These are phyloP conservation scores for Lampris megalopsis DNA, from an alignment of 2,113 vertebrate species.

Conservation along the genomic window DNA sequence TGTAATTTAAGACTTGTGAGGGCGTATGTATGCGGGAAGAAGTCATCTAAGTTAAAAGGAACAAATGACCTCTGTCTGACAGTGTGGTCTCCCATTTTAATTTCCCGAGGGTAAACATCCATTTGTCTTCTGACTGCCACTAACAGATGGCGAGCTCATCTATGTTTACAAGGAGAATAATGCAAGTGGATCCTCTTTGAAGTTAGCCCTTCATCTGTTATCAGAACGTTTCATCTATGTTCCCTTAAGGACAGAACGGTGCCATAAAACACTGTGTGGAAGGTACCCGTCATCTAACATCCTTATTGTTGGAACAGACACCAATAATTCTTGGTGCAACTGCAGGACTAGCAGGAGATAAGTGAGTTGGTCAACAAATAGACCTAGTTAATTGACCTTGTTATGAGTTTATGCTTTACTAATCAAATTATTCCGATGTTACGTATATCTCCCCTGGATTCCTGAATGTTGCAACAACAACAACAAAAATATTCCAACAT, in stretches of 20 bases:
- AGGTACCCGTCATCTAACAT: not conserved
- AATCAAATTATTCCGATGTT: not conserved
- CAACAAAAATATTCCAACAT: not conserved
- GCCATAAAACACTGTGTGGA: not conserved
- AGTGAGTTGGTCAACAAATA: not conserved
- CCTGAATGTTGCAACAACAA: not conserved
- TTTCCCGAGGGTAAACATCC: constrained; percentile 17
- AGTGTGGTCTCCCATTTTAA: constrained; percentile 12
- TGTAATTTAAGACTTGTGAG: constrained; percentile 47
- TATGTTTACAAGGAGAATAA: constrained; percentile 18
- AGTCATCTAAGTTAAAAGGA: constrained; percentile 36
- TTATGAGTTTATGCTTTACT: not conserved
- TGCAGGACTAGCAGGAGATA: not conserved
- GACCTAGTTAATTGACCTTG: not conserved
- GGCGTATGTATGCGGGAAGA: constrained; percentile 8
- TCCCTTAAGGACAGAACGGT: not conserved
- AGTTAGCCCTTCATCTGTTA: not conserved
- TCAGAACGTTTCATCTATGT: constrained; percentile 2
- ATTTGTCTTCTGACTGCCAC: constrained; percentile 17
- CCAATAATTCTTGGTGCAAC: not conserved
- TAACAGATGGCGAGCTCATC: not conserved
- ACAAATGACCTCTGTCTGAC: not conserved
- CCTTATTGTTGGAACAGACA: not conserved
- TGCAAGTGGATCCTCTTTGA: not conserved
- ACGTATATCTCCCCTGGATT: not conserved